These are phyloP conservation scores for Synodontis membranacea DNA, from an alignment of 2,113 vertebrate species.

Conservation along the genomic window DNA sequence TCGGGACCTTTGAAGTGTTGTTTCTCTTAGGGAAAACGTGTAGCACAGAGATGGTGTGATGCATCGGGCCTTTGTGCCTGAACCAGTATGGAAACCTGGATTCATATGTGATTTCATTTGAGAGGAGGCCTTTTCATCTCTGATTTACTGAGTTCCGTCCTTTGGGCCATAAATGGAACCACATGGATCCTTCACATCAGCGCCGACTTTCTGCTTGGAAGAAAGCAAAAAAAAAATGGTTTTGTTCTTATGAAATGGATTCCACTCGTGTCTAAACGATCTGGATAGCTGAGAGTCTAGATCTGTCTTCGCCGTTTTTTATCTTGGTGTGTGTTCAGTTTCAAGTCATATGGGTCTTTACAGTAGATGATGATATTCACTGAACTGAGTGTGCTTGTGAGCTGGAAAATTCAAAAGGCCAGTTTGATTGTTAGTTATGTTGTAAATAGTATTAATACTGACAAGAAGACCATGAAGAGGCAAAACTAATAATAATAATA, in stretches of 20 bases:
- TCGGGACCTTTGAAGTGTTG: conserved; percentile 40
- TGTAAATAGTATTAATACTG: neutral
- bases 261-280: conserved; percentile 44
- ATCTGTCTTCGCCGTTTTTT: conserved; percentile 25
- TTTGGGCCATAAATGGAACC: conserved; percentile 80
- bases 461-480: neutral
- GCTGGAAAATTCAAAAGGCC: neutral
- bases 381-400: neutral
- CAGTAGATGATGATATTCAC: neutral
- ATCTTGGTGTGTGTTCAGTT: conserved; percentile 24
- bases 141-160: conserved; percentile 84
- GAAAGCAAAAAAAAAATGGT: conserved; percentile 13
- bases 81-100: conserved; percentile 37
- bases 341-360: neutral
- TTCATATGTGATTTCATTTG: conserved; percentile 83
- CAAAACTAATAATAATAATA: neutral
- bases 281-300: conserved; percentile 41
- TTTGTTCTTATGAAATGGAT: conserved; percentile 41
- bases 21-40: conserved; percentile 29
- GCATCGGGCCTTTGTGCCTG: conserved; percentile 26
- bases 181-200: conserved; percentile 83
- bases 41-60: conserved; percentile 18
- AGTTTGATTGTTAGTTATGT: neutral
- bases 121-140: conserved; percentile 85
- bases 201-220: conserved; percentile 46